Evolutionary conservation across 2,888 invertebrate species (phyloP).

Genomic region (Eristalis arbustorum): DNA sequence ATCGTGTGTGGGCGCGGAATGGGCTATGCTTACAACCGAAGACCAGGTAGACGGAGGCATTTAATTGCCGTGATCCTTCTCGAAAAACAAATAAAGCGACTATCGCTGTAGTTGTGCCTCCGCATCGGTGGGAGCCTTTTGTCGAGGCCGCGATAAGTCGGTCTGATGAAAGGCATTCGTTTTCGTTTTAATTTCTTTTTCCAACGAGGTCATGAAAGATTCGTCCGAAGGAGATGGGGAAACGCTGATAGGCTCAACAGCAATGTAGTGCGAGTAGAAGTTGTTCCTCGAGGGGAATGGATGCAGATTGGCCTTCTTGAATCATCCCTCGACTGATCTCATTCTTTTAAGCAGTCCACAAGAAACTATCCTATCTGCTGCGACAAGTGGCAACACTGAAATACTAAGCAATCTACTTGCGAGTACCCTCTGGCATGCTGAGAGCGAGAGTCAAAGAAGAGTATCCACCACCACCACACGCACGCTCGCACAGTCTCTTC

Average conservation of each 20-base stretch:
- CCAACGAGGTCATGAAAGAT: neutral
- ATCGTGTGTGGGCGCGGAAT: neutral
- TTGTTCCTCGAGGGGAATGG: no score
- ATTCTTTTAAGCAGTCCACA: no score
- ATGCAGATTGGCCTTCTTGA: no score
- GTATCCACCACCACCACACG: neutral
- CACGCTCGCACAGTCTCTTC: neutral
- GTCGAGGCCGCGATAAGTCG: slow-evolving; percentile 18
- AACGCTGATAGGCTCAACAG: neutral
- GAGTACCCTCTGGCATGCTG: slow-evolving; percentile 9
- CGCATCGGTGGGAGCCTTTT: slow-evolving; percentile 16
- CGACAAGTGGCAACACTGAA: slow-evolving; percentile 27
- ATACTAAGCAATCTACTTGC: neutral
- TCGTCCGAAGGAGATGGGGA: neutral
- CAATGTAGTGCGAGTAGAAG: neutral
- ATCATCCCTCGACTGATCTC: no score
- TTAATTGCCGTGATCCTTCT: neutral
- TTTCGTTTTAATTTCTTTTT: neutral
- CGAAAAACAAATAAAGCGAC: neutral
- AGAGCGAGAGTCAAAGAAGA: slow-evolving; percentile 41
- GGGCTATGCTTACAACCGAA: neutral
- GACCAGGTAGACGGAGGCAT: neutral
- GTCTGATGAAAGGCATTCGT: slow-evolving; percentile 36
- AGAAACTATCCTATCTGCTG: no score
- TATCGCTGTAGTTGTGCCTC: neutral